Base-by-base conservation (phyloP, 2,113 vertebrate species). In the Spilogale gracilis region DNA sequence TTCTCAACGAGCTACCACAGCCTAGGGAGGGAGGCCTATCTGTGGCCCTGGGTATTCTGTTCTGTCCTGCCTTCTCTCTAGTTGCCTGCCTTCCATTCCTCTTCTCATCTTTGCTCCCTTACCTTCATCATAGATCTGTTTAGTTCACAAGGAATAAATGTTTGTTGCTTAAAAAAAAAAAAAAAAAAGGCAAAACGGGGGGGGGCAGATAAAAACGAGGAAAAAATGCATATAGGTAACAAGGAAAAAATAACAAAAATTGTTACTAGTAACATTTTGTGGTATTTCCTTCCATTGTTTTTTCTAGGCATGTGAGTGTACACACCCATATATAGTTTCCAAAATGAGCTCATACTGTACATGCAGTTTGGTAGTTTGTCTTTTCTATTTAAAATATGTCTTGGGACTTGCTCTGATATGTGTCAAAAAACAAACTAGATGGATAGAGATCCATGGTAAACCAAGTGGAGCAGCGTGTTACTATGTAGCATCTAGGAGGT, bases 221-320 rank as follows among this genome's bases (percentile, higher is more conserved):
- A 74, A 71, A 74, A 93, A 50, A 16, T 69, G 7, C 38, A 23
- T 65, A 30, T 45, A 81, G n/a, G 25, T 87, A 81, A 48, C 0
- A 16, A 84, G 54, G 23, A 23, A 87, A 54, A 85, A 90, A 60
- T 89, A 79, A 16, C n/a, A n/a, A 86, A 73, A 93, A 69, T 87
- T 67, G 54, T 67, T 78, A 79, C 85, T 61, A 43, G 93, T 61
- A 56, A 38, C 50, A 18, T 94, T 89, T 81, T 93, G 81, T 97
- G 96, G 95, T 23, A 95, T 98, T 98, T 98, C 97, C 97, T 96
- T 69, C 89, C 69, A 96, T 95, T 96, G 93, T 97, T 65, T 60
- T 81, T 83, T 43, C 60, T 67, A 78, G 89, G 50, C 32, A 12
- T 93, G 85, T 89, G 73, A 89, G 79, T 9, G 71, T 30, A 93